These are phyloP conservation scores for Coendou prehensilis DNA, from an alignment of 2,797 vertebrate species.

Conservation along the genomic window DNA sequence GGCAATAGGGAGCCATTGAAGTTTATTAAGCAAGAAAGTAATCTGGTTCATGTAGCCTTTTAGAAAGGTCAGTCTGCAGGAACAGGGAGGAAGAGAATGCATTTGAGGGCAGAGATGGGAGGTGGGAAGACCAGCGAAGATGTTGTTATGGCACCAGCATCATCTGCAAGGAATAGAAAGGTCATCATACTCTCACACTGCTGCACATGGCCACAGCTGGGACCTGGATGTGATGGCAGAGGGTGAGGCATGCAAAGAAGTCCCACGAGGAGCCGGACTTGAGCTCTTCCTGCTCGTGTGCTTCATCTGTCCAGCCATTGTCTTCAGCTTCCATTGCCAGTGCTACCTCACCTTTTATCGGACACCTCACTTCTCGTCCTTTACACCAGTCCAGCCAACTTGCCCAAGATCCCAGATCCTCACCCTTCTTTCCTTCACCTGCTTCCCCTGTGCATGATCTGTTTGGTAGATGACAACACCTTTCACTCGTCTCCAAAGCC, in stretches of 20 bases:
- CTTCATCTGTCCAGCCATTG: neutral
- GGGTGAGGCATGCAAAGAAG: rapidly evolving
- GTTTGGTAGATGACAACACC: neutral
- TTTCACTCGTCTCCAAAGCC: neutral
- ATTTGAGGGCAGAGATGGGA: neutral
- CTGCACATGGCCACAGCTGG: neutral
- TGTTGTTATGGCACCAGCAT: neutral
- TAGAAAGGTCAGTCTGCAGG: constrained; percentile 10
- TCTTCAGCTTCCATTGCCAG: neutral
- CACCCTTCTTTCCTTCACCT: neutral
- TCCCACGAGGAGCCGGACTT: neutral
- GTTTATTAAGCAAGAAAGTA: constrained; percentile 53
- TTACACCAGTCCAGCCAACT: neutral
- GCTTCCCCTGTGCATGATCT: neutral
- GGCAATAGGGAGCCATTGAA: neutral
- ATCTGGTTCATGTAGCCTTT: constrained; percentile 14
- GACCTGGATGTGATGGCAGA: neutral
- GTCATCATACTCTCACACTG: neutral
- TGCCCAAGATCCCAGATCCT: neutral
- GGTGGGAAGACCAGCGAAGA: neutral
- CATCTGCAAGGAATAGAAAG: neutral
- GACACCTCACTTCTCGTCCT: neutral
- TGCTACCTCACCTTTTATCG: neutral
- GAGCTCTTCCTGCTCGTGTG: rapidly evolving
- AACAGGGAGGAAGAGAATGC: neutral